Base-by-base conservation (phyloP, 2,113 vertebrate genomes). In the Pelodiscus sinensis region DNA sequence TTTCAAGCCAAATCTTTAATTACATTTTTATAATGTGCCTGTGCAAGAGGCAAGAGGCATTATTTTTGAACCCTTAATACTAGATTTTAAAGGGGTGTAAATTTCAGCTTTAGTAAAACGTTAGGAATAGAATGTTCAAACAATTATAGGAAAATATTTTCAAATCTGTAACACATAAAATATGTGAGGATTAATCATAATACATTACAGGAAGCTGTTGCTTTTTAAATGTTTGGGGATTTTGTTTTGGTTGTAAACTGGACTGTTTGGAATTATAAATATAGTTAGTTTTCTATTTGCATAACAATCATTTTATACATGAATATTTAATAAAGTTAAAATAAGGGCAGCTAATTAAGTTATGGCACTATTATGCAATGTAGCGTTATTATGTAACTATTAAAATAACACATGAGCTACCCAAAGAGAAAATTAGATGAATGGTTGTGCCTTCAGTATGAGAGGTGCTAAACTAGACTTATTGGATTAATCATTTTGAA, bases 321-420 rank as follows among this genome's bases (percentile, higher is more conserved):
- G 29, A 87, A 89, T 94, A 92, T 84, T 81, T 73, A 75, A 65
- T 92, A 92, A 35, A 78, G 65, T 87, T 87, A 78, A 86, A 84
- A 86, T 92, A 62, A 81, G 29, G 24, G 79, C 44, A 84, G 29
- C 31, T 85, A 88, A 86, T 65, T 92, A 58, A 79, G 71, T 27
- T 25, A 22, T 25, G 50, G 50, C 60, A 90, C 44, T 14, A 54
- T 54, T 54, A 54, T 54, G 14, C 52, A 10, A 54, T 14, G 10
- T 14, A 54, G 52, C 52, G 9, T 54, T 54, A 54, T 4, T 6
- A n/a, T 14, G 31, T 84, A 81, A 57, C 51, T 84, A 87, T 65
- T 77, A 81, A 56, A 38, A 50, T 84, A 87, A 24, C 55, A 85
- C n/a, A 19, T 51, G 80, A 89, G 16, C 18, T 79, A 31, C 52